Evolutionary conservation across 2,797 vertebrate species (phyloP).

Genomic region (Cottoperca gobio): DNA sequence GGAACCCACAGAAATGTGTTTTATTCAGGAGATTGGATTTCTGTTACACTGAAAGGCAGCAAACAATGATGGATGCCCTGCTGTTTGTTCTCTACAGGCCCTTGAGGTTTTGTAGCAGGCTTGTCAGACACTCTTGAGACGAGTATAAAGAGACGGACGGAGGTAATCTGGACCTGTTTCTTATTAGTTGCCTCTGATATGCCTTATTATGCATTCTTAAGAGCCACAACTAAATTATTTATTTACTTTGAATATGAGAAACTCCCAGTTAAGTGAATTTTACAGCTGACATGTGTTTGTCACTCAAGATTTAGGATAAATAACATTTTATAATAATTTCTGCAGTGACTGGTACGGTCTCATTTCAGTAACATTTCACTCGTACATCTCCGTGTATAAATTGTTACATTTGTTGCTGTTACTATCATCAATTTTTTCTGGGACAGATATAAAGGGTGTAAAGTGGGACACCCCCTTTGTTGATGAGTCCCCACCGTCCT

Average conservation of each 20-base stretch:
- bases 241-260: not conserved
- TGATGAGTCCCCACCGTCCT: not conserved
- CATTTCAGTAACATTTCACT: not conserved
- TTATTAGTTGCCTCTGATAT: constrained; percentile 16
- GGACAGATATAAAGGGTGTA: not conserved
- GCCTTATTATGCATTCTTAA: not conserved
- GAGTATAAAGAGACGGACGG: constrained; percentile 23
- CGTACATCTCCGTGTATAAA: not conserved
- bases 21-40: constrained; percentile 69
- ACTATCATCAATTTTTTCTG: not conserved
- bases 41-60: constrained; percentile 62
- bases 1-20: constrained; percentile 53
- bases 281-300: no score
- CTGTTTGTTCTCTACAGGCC: constrained; percentile 46
- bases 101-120: constrained; percentile 13
- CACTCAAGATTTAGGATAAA: not conserved
- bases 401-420: not conserved
- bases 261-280: not conserved
- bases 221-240: not conserved
- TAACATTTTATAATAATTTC: not conserved
- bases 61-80: constrained; percentile 78
- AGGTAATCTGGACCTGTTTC: constrained; percentile 28
- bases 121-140: constrained; percentile 36
- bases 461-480: not conserved
- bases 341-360: not conserved